Conservation (phyloP, 2,888 invertebrate genomes). For the Dynastes tityus region DNA sequence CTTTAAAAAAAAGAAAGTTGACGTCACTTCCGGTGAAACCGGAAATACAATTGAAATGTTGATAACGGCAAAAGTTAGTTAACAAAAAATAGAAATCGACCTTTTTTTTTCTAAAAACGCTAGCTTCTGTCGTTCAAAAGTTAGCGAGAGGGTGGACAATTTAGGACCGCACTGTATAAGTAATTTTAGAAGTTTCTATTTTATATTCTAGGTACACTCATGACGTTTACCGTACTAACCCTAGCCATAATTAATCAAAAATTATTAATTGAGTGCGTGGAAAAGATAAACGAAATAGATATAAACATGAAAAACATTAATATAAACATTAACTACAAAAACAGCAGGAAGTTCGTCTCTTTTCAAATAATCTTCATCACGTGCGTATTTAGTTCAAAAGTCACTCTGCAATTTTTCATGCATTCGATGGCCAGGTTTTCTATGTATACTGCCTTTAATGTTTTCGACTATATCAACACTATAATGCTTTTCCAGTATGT, state of each 20-base stretch:
- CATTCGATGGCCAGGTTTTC: slow-evolving; percentile 49
- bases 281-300: slow-evolving; percentile 53
- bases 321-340: slow-evolving; percentile 54
- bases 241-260: slow-evolving; percentile 54
- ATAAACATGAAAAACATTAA: slow-evolving; percentile 48
- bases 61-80: too few relatives aligned
- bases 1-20: too few relatives aligned
- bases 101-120: too few relatives aligned
- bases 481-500: slow-evolving; percentile 59
- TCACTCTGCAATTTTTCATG: slow-evolving; percentile 54
- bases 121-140: too few relatives aligned
- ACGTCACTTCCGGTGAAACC: too few relatives aligned
- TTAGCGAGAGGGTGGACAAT: too few relatives aligned
- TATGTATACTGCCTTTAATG: slow-evolving; percentile 57
- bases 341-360: slow-evolving; percentile 54
- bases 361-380: slow-evolving; percentile 54
- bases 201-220: slow-evolving; percentile 38
- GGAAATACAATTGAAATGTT: too few relatives aligned
- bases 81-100: too few relatives aligned
- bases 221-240: slow-evolving; percentile 55
- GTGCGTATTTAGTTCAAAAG: slow-evolving; percentile 53
- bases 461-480: slow-evolving; percentile 58
- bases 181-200: background rate
- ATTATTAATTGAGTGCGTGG: slow-evolving; percentile 52
- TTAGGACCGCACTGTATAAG: too few relatives aligned